Evolutionary conservation across 2,888 invertebrate genomes (phyloP), one percentile per base, ranked within the genome.

Genomic region (Seira sanloemensis): DNA sequence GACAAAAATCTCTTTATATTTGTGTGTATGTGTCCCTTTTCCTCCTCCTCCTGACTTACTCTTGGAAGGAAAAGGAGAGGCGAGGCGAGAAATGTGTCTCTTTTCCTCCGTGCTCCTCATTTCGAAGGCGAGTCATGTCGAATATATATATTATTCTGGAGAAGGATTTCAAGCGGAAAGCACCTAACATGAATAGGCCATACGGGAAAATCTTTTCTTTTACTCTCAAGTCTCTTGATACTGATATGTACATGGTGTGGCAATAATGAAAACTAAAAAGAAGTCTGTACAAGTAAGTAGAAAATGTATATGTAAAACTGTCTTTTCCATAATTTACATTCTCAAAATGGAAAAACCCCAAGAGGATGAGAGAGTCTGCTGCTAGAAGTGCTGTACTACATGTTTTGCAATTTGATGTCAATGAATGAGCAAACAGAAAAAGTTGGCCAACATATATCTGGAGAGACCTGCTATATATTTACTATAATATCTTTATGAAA

Each of bases 401-500:
- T 50, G 50, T 12, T 50, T 50, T 50, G 50, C 50, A 50, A 68
- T 68, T 12, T 9, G 19, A 74, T 54, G 72, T 72, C 72, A 72
- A 72, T 72, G 65, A 65, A 65, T n/a, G 21, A 75, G 27, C 19
- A 66, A 50, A 71, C 24, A 12, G 73, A 73, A 73, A n/a, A 62
- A 58, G 50, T 71, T 71, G 27, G 71, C 54, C 72, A 50, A 50
- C 50, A 2, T n/a, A n/a, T n/a, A n/a, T n/a, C n/a, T n/a, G n/a
- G n/a, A n/a, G n/a, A n/a, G n/a, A n/a, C n/a, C n/a, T n/a, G n/a
- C n/a, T n/a, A n/a, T n/a, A n/a, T n/a, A n/a, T n/a, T n/a, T n/a
- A n/a, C n/a, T n/a, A n/a, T n/a, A n/a, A n/a, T n/a, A n/a, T n/a
- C n/a, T n/a, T n/a, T n/a, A n/a, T n/a, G n/a, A n/a, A 12, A 50